A percentile compares a stretch with the other conserved stretches of the same genome.
Conservation (phyloP, 2,797 vertebrate species). For the Hemitrygon akajei region DNA sequence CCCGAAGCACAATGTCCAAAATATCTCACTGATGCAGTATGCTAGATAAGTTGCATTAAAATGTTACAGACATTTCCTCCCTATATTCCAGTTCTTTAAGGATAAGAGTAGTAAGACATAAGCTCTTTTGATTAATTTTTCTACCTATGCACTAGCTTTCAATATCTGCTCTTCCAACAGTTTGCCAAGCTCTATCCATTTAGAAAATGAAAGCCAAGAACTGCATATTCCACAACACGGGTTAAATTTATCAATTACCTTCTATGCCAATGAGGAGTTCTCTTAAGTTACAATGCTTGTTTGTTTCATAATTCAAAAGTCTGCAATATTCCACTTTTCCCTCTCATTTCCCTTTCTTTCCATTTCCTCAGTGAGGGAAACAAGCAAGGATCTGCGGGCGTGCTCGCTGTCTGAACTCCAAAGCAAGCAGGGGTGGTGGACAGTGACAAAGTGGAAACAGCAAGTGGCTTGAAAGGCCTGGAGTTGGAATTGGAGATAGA, state of each 20-base stretch:
- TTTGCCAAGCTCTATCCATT: not conserved
- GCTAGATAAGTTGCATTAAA: not conserved
- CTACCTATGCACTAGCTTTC: not conserved
- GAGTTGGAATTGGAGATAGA: not conserved
- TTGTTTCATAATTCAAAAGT: not conserved
- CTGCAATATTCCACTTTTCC: not conserved
- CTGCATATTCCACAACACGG: not conserved
- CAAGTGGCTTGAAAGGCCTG: not conserved
- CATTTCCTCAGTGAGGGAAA: not conserved
- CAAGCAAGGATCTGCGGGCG: not conserved
- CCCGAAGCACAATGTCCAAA: not conserved
- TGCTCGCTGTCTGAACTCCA: not conserved
- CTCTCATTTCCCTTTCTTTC: too few relatives aligned
- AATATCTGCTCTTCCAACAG: not conserved
- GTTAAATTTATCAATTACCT: not conserved
- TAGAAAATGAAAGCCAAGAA: not conserved
- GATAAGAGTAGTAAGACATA: not conserved
- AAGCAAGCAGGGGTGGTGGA: not conserved
- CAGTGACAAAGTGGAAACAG: not conserved
- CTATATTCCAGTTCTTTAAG: not conserved
- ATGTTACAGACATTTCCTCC: not conserved
- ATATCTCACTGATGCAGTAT: not conserved
- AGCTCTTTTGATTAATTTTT: not conserved
- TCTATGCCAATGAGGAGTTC: not conserved
- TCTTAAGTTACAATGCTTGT: not conserved